Conservation (phyloP, 2,797 vertebrate genomes). For the Dicrostonyx torquatus region DNA sequence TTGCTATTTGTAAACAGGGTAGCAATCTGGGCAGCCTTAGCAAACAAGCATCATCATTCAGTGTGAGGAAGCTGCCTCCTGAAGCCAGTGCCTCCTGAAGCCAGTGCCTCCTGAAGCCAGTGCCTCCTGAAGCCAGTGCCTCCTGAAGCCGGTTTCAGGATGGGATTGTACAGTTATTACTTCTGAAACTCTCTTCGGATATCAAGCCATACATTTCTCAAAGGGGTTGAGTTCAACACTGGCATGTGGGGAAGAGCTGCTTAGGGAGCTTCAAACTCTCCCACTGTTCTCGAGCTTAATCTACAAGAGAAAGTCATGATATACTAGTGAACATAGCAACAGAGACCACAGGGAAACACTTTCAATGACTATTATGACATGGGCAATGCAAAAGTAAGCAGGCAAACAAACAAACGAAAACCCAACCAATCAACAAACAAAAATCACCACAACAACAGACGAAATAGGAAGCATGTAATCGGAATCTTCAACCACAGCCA, state of each 20-base stretch:
- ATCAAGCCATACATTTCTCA: neutral
- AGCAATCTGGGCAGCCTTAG: neutral
- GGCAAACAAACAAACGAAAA: neutral
- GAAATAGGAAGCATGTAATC: neutral
- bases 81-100: neutral
- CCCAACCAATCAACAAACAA: neutral
- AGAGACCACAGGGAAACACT: neutral
- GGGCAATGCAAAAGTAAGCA: neutral
- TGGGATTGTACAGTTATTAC: neutral
- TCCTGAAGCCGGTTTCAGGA: neutral
- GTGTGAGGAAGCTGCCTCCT: neutral
- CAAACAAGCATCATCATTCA: neutral
- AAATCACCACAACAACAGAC: neutral
- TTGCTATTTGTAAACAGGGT: slow-evolving; percentile 34
- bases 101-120: neutral
- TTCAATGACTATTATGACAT: neutral
- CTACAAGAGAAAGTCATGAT: neutral
- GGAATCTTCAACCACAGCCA: neutral
- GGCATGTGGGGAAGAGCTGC: neutral
- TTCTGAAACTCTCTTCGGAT: neutral
- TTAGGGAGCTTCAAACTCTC: neutral
- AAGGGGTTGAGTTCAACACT: neutral
- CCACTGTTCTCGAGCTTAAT: neutral
- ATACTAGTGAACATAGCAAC: neutral
- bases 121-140: no score